phyloP scores from a whole-genome alignment of 1,140 invertebrate species.

The Orussus abietinus region DNA sequence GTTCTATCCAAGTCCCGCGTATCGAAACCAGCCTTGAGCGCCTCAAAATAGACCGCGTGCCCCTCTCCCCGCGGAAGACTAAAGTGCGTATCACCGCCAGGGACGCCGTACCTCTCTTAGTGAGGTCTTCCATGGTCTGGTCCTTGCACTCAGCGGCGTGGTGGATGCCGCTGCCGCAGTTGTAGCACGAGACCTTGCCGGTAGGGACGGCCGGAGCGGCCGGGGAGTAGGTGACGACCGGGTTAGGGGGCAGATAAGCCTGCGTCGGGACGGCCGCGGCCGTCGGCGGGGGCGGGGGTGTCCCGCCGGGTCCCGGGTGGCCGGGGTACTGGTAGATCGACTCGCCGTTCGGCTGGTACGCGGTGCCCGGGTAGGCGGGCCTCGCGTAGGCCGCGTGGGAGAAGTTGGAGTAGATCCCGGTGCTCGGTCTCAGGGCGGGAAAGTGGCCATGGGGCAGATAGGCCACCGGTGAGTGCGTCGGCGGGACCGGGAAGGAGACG shows the following conservation, averaged over 20 bases:
- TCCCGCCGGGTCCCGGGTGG: constrained; percentile 47
- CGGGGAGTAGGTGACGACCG: constrained; percentile 46
- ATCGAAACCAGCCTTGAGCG: no score
- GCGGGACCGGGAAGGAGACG: constrained; percentile 38
- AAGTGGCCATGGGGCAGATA: constrained; percentile 50
- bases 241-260: constrained; percentile 49
- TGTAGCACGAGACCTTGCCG: constrained; percentile 62
- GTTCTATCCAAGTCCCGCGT: no score
- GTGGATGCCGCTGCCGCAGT: constrained; percentile 69
- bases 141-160: constrained; percentile 79
- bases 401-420: constrained; percentile 49
- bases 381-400: constrained; percentile 47
- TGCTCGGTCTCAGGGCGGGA: constrained; percentile 42
- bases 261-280: constrained; percentile 47
- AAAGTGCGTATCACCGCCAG: no score
- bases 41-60: no score
- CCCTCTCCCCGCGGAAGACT: no score
- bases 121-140: constrained; percentile 83
- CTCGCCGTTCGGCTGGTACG: constrained; percentile 51
- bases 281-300: constrained; percentile 41
- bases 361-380: constrained; percentile 46
- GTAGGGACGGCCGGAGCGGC: constrained; percentile 46
- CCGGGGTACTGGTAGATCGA: constrained; percentile 54
- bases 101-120: constrained; percentile 59
- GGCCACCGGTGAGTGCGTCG: constrained; percentile 43